These are phyloP conservation scores for Pseudomyrmex concolor DNA, from an alignment of 1,140 invertebrate genomes.

Conservation along the genomic window DNA sequence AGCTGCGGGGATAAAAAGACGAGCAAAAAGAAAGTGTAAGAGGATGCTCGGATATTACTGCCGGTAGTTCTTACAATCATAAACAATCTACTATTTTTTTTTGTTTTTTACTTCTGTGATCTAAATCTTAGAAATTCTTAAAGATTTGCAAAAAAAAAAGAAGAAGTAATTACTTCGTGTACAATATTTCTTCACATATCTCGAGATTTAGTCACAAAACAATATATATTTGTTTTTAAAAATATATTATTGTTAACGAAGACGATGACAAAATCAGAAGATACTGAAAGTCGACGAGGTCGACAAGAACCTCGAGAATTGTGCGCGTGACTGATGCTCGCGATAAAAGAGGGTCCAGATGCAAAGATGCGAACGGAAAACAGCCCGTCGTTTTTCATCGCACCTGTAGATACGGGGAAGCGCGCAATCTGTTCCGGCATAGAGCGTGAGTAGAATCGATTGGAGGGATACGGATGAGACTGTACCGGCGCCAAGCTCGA, in stretches of 20 bases:
- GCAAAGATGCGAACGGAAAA: constrained; percentile 13
- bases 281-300: too few species aligned
- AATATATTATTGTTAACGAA: constrained; percentile 2
- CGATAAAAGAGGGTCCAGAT: constrained; percentile 30
- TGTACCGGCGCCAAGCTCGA: constrained; percentile 17
- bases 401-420: not conserved
- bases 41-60: constrained; percentile 33
- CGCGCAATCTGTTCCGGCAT: constrained; percentile 36
- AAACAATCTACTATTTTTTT: constrained; percentile 26
- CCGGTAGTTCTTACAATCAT: constrained; percentile 19
- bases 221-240: not conserved
- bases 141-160: not conserved
- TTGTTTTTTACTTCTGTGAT: not conserved
- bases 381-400: constrained; percentile 27
- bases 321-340: constrained; percentile 7
- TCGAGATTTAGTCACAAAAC: not conserved
- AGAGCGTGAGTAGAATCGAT: constrained; percentile 66
- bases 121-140: constrained; percentile 23
- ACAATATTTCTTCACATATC: not conserved
- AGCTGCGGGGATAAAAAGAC: not conserved
- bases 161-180: not conserved
- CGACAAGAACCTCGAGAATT: not conserved
- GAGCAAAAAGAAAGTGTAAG: constrained; percentile 13
- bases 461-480: constrained; percentile 30
- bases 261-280: constrained; percentile 12